A percentile compares a stretch with the other conserved stretches of the same genome.
Conservation (phyloP, 2,888 invertebrate genomes). For the Drosophila ustulata region DNA sequence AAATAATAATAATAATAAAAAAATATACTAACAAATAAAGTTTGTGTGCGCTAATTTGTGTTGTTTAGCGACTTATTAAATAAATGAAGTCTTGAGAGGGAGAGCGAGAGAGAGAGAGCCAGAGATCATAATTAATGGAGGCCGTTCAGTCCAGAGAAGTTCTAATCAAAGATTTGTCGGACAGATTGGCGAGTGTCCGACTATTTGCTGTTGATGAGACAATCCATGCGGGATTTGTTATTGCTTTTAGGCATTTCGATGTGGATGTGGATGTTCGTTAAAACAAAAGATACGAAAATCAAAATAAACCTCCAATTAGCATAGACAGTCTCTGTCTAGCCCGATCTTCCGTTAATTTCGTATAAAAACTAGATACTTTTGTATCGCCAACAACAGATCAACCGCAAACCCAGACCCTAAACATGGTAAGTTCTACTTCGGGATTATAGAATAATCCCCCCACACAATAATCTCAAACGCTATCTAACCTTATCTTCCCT, state of each 20-base stretch:
- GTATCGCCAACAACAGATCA: conserved; percentile 58
- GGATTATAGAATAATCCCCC: no score
- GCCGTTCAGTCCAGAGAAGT: conserved; percentile 41
- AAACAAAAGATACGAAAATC: conserved; percentile 33
- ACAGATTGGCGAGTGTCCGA: conserved; percentile 1
- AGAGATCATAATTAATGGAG: conserved; percentile 48
- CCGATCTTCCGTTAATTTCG: conserved; percentile 36
- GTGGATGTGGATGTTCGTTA: conserved; percentile 22
- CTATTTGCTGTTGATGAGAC: conserved; percentile 22
- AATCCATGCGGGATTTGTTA: conserved; percentile 38
- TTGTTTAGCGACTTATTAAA: conserved; percentile 40
- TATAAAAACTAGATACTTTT: conserved; percentile 64
- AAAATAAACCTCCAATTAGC: conserved; percentile 69
- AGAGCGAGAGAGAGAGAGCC: conserved; percentile 4
- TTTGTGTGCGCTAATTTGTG: conserved; percentile 50
- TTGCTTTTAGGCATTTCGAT: conserved; percentile 15
- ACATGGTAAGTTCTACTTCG: conserved; percentile 63
- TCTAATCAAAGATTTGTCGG: conserved; percentile 35
- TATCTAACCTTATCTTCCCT: background rate
- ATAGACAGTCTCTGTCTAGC: conserved; percentile 47
- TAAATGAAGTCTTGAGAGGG: conserved; percentile 9
- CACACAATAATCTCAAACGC: background rate
- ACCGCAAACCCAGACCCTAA: conserved; percentile 42
- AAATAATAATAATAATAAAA: conserved; percentile 7
- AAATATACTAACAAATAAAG: conserved; percentile 21